Evolutionary conservation across 2,888 invertebrate genomes (phyloP).

Genomic region (Cataglyphis cursor): DNA sequence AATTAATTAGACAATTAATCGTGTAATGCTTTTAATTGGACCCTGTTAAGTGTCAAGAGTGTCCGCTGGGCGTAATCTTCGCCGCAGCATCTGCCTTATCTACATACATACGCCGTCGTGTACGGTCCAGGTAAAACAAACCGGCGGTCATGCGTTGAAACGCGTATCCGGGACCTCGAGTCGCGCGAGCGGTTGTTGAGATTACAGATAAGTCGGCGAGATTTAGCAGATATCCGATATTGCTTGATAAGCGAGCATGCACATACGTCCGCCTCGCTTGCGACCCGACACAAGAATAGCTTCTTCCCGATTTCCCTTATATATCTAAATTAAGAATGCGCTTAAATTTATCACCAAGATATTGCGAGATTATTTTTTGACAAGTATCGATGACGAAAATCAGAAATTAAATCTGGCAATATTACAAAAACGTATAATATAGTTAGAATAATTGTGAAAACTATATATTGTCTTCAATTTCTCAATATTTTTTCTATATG

Average conservation of each 20-base stretch:
- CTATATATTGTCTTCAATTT: background rate
- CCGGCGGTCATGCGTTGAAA: constrained; percentile 14
- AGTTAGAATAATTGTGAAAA: constrained; percentile 4
- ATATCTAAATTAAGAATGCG: background rate
- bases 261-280: constrained; percentile 57
- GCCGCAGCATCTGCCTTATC: constrained; percentile 75
- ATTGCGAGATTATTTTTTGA: background rate
- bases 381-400: background rate
- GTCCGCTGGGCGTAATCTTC: constrained; percentile 73
- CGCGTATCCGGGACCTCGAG: constrained; percentile 41
- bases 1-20: constrained; percentile 87
- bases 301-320: background rate
- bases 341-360: background rate
- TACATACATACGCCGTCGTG: constrained; percentile 58
- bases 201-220: constrained; percentile 83
- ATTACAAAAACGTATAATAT: background rate
- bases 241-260: constrained; percentile 79
- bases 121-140: constrained; percentile 65
- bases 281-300: constrained; percentile 15
- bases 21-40: constrained; percentile 86
- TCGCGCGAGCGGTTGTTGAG: constrained; percentile 84
- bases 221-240: constrained; percentile 85
- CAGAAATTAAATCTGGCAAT: background rate
- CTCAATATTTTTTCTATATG: background rate
- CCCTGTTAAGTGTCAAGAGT: constrained; percentile 86